Evolutionary conservation across 2,888 invertebrate species (phyloP), one percentile per base, ranked within the genome.

Genomic region (Calliopum simillimum): DNA sequence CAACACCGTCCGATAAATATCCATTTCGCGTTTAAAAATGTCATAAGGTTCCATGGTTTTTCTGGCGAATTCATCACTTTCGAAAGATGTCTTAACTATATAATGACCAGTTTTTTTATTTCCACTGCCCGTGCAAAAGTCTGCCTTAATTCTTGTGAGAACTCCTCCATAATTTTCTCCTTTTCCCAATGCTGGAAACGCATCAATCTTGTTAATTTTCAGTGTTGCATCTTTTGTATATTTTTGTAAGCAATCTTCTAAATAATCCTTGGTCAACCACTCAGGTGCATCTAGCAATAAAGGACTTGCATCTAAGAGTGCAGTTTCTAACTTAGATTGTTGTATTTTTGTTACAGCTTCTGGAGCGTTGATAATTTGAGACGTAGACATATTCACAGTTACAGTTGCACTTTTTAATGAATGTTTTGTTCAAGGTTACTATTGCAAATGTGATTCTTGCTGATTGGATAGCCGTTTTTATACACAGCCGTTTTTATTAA

Each of bases 81-180:
- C 83, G 21, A 80, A 80, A 1, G 83, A 79, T 3, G 79, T 84
- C 71, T 86, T 86, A 2, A 84, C 79, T 21, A 86, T 80, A 16
- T 75, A 74, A 53, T 75, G 71, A 12, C 76, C 72, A 4, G 69
- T 33, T 2, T 64, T 55, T 14, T 65, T 23, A 14, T 33, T 25
- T 6, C 62, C 74, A n/a, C 64, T 59, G 0, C 73, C 70, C 0
- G 76, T 72, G 4, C 64, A 71, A 49, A 81, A 84, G 2, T 69
- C 19, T 3, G 80, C 78, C 21, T 74, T 70, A 2, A 79, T 75
- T 23, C 83, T 76, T 0, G 78, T 82, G 71, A 85, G 69, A 4
- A 82, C 75, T 6, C 84, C 82, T 4, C 81, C 84, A 68, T 77
- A 85, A 62, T 85, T 86, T 70, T 85, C 85, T 2, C 85, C 86